Conservation (phyloP, 1,140 invertebrate genomes). For the Drosophila lini region DNA sequence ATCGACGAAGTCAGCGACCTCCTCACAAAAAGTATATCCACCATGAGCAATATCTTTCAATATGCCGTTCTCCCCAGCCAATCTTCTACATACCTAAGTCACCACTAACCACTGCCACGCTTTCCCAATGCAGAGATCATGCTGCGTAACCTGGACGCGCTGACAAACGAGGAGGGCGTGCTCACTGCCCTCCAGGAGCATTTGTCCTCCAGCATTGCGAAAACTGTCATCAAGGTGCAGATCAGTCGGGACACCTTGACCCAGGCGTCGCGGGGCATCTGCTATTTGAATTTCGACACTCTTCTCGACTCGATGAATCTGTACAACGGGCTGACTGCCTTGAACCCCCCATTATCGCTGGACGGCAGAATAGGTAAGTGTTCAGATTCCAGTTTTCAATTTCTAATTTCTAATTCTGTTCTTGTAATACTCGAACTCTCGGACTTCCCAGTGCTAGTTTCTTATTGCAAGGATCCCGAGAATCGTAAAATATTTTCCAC, state of each 20-base stretch:
- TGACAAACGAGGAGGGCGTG: slow-evolving; percentile 94
- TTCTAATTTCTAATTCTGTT: neutral
- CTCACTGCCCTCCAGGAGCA: slow-evolving; percentile 89
- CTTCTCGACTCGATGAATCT: slow-evolving; percentile 93
- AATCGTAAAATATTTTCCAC: slow-evolving; percentile 41
- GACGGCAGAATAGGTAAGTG: slow-evolving; percentile 88
- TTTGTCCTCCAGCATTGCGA: slow-evolving; percentile 88
- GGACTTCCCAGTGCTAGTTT: slow-evolving; percentile 48
- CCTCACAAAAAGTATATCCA: slow-evolving; percentile 92
- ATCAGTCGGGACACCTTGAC: slow-evolving; percentile 92
- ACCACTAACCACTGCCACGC: slow-evolving; percentile 40
- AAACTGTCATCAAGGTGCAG: slow-evolving; percentile 88
- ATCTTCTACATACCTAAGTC: slow-evolving; percentile 17
- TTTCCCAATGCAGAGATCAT: slow-evolving; percentile 88
- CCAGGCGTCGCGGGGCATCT: slow-evolving; percentile 92
- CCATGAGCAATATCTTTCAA: slow-evolving; percentile 45
- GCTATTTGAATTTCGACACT: slow-evolving; percentile 93
- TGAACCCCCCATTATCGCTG: slow-evolving; percentile 86
- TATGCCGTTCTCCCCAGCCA: slow-evolving; percentile 45
- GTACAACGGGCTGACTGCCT: slow-evolving; percentile 88
- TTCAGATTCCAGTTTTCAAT: too few relatives aligned
- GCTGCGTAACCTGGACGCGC: slow-evolving; percentile 92
- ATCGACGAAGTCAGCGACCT: slow-evolving; percentile 94
- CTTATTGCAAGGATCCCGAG: slow-evolving; percentile 72
- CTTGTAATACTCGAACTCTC: neutral